Conservation (phyloP, 2,113 vertebrate species). For the Lampris megalopsis region DNA sequence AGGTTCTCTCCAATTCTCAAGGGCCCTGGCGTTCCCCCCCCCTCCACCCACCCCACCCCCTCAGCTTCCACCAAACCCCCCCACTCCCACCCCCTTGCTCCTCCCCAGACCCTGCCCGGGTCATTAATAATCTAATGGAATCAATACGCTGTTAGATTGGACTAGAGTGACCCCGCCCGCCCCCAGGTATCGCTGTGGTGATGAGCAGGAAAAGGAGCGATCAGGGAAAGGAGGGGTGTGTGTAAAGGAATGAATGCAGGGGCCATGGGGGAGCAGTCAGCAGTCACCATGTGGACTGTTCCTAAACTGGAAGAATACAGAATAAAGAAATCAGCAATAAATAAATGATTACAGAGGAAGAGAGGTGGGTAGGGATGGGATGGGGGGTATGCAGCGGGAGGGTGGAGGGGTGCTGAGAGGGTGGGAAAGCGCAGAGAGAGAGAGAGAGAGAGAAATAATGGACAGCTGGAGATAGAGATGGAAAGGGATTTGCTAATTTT, state of each 20-base stretch:
- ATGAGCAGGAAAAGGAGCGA: slow-evolving; percentile 69
- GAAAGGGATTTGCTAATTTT: slow-evolving; percentile 68
- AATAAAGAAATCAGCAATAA: slow-evolving; percentile 76
- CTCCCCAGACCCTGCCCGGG: slow-evolving; percentile 72
- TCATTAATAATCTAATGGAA: slow-evolving; percentile 87
- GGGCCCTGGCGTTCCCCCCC: slow-evolving; percentile 62
- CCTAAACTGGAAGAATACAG: slow-evolving; percentile 64
- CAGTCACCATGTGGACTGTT: slow-evolving; percentile 42
- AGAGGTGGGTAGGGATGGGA: slow-evolving; percentile 30
- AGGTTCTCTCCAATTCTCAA: slow-evolving; percentile 82
- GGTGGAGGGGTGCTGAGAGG: neutral
- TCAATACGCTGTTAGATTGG: slow-evolving; percentile 85
- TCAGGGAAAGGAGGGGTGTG: slow-evolving; percentile 12
- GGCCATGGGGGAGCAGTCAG: slow-evolving; percentile 10
- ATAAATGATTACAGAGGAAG: slow-evolving; percentile 73
- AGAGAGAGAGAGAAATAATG: slow-evolving; percentile 53
- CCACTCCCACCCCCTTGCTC: slow-evolving; percentile 59
- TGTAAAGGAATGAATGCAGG: slow-evolving; percentile 65
- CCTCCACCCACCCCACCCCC: slow-evolving; percentile 8
- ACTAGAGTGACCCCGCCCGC: slow-evolving; percentile 79
- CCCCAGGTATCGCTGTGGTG: slow-evolving; percentile 71
- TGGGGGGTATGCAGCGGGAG: slow-evolving; percentile 36
- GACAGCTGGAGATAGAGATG: slow-evolving; percentile 57
- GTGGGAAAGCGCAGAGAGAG: slow-evolving; percentile 44
- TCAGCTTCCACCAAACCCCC: slow-evolving; percentile 48